Conservation (phyloP, 2,797 vertebrate species). For the Lepidocolaptes lacrymiger region DNA sequence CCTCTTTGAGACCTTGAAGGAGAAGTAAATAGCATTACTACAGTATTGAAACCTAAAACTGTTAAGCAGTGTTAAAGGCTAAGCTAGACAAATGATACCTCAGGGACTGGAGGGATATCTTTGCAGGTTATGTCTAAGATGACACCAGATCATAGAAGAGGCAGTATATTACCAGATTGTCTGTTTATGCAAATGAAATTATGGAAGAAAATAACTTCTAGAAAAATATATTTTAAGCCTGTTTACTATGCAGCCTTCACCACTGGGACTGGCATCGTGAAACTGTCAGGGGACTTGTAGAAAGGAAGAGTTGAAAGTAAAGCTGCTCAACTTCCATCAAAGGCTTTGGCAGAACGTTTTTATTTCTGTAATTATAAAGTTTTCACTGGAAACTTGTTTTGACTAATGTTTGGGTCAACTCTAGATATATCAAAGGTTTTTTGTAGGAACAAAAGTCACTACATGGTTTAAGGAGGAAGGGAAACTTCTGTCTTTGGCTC, state of each 20-base stretch:
- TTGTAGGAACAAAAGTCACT: neutral
- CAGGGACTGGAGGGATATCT: neutral
- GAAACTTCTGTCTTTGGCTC: neutral
- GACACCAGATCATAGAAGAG: neutral
- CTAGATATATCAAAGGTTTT: neutral
- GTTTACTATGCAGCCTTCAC: neutral
- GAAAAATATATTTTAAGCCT: conserved; percentile 20
- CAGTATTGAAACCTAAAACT: neutral
- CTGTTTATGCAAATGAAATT: neutral
- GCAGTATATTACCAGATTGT: neutral
- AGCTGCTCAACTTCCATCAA: neutral
- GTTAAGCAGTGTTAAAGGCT: conserved; percentile 38
- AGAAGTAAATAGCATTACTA: conserved; percentile 38
- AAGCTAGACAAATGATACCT: conserved; percentile 8
- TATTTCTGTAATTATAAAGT: neutral
- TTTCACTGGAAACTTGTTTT: neutral
- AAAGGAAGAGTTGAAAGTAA: conserved; percentile 27
- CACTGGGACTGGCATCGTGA: fast-evolving
- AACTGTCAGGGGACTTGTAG: neutral
- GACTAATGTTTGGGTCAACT: neutral
- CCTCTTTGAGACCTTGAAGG: conserved; percentile 23
- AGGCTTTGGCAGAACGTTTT: neutral
- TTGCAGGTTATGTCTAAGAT: neutral
- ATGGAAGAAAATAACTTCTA: neutral
- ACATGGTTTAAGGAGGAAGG: neutral